Evolutionary conservation across 2,797 vertebrate genomes (phyloP), one percentile per base, ranked within the genome.

Genomic region (Argyrosomus regius): DNA sequence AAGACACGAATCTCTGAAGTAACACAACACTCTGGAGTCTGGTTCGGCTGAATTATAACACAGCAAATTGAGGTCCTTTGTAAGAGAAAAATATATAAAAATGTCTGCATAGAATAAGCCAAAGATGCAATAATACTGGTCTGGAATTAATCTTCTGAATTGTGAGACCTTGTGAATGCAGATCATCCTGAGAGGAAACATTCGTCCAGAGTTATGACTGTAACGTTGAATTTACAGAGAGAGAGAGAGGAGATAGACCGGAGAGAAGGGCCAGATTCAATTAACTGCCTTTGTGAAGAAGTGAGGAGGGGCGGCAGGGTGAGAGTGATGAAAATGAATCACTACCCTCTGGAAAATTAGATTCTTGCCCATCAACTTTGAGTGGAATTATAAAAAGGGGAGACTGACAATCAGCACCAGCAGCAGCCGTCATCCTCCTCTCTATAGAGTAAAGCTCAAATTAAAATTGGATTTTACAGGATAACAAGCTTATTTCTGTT

Each of bases 281-380:
- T 93, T 92, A 91, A 84, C 77, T 86, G 80, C 73, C 87, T 91
- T 82, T 89, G 83, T 87, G 84, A 88, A 87, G 84, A 75, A 73
- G 86, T 78, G 80, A 81, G 85, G 80, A 79, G 81, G 78, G 78
- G 82, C 35, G 9, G 75, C 50, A 64, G 78, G 79, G 86, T 71
- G 85, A 87, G 80, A 74, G 80, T 77, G 85, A 92, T 88, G 87
- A 88, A 92, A 92, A 93, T 91, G 80, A 93, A 92, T 91, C 85
- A 85, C 85, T 82, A 73, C 80, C 75, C 75, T 87, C 77, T 77
- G 81, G 87, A 93, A 93, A 93, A 92, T 88, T 65, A 91, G 90
- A 92, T 89, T 89, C 85, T 81, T 78, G 84, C 76, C 86, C 77
- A 80, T 90, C 83, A 88, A 77, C 78, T 88, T 78, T 60, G 76